Conservation (phyloP, 2,888 invertebrate genomes). For the Abrostola triplasia region DNA sequence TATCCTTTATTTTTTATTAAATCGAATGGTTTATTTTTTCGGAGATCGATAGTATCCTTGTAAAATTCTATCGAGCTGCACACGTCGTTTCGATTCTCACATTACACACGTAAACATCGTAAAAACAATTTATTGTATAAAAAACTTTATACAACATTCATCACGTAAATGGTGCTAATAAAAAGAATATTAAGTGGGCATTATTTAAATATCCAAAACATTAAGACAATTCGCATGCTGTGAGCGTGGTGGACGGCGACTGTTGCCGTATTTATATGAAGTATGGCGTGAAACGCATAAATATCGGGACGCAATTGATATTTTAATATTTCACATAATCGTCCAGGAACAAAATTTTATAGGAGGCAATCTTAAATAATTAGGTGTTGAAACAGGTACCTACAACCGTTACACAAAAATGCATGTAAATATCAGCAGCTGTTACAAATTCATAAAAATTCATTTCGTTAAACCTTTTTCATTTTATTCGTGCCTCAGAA, state of each 20-base stretch:
- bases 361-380: constrained; percentile 1
- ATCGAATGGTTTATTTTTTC: constrained; percentile 42
- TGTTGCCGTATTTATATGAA: constrained; percentile 67
- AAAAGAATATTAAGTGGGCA: constrained; percentile 50
- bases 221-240: constrained; percentile 63
- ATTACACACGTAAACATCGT: constrained; percentile 29
- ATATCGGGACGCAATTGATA: constrained; percentile 27
- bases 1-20: constrained; percentile 53
- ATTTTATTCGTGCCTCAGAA: constrained; percentile 37
- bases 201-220: constrained; percentile 62
- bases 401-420: constrained; percentile 27
- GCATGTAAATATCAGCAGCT: constrained; percentile 34
- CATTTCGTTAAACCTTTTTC: constrained; percentile 24
- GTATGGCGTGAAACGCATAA: constrained; percentile 62
- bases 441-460: constrained; percentile 49
- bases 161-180: constrained; percentile 57
- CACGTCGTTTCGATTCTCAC: constrained; percentile 33
- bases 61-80: constrained; percentile 23
- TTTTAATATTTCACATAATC: constrained; percentile 48
- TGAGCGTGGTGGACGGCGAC: constrained; percentile 49
- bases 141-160: constrained; percentile 44
- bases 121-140: constrained; percentile 34
- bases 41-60: constrained; percentile 35
- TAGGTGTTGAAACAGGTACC: constrained; percentile 8
- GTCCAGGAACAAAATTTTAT: constrained; percentile 33